Evolutionary conservation across 2,113 vertebrate genomes (phyloP), one percentile per base, ranked within the genome.

Genomic region (Halcyon malimbica): DNA sequence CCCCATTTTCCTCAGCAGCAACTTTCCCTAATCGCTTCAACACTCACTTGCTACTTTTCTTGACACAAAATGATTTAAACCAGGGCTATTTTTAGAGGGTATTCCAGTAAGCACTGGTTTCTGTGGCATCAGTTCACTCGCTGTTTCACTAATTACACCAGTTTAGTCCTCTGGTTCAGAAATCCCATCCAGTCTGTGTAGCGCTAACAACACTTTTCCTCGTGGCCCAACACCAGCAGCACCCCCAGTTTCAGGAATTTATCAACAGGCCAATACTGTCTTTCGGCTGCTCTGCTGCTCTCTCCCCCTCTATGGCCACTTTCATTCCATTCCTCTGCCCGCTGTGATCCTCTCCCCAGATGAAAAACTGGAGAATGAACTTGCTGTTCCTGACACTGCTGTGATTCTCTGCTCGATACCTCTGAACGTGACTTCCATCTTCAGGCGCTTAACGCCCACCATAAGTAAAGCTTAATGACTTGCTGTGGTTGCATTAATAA

Each of bases 101-200:
- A 33, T 25, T 21, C 23, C 23, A 41, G 7, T 5, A 18, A 41
- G 23, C 16, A 0, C 10, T 25, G 51, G 25, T n/a, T 51, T 23
- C 62, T 39, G 46, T 56, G 77, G 78, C 50, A 8, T 15, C 35
- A 74, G 3, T 59, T 75, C 33, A 1, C 20, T 57, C 17, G 9
- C 42, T 42, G 11, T 48, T 35, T 29, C 70, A 20, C 64, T n/a
- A 41, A 50, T 73, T 13, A 1, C 7, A 15, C 6, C 57, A 23
- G 19, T 16, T 64, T 16, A 28, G 29, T 25, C 9, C 64, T 14
- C 14, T 11, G 14, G 15, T 16, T 44, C 74, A 81, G 21, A 48
- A 83, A 21, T 15, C 10, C 29, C 2, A 1, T 6, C 48, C 41
- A 64, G 37, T 3, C 73, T 4, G 21, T 16, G 19, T 0, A 41